phyloP scores from a whole-genome alignment of 2,888 invertebrate species.

The Sesia apiformis region DNA sequence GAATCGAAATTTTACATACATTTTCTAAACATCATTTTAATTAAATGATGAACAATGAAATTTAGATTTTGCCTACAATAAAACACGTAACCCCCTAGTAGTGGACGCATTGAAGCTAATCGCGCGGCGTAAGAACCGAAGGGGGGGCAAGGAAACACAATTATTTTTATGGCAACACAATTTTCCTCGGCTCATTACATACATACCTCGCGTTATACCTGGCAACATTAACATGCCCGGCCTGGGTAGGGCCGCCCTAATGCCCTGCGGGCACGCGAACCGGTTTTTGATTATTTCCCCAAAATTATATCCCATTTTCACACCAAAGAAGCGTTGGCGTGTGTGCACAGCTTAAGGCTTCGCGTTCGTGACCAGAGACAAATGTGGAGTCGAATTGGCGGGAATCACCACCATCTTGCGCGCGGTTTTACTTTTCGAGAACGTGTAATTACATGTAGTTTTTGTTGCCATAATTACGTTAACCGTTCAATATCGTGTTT shows the following conservation, averaged over 20 bases:
- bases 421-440: constrained; percentile 10
- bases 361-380: constrained; percentile 59
- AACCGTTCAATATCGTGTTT: not conserved
- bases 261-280: constrained; percentile 69
- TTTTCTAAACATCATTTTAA: too few relatives aligned
- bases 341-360: constrained; percentile 41
- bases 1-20: not conserved
- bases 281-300: constrained; percentile 69
- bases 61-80: too few relatives aligned
- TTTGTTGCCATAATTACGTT: not conserved
- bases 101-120: constrained; percentile 22
- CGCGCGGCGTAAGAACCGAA: constrained; percentile 38
- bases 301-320: constrained; percentile 73
- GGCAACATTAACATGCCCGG: constrained; percentile 68
- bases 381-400: constrained; percentile 31
- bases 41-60: too few relatives aligned
- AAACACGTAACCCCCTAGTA: too few relatives aligned
- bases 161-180: constrained; percentile 74
- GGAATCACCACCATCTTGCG: constrained; percentile 29
- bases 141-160: constrained; percentile 59
- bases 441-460: constrained; percentile 1
- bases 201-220: constrained; percentile 58
- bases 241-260: constrained; percentile 62
- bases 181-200: constrained; percentile 73
- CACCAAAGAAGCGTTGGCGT: constrained; percentile 44